Conservation (phyloP, 1,140 invertebrate genomes). For the Anagrus nilaparvatae region DNA sequence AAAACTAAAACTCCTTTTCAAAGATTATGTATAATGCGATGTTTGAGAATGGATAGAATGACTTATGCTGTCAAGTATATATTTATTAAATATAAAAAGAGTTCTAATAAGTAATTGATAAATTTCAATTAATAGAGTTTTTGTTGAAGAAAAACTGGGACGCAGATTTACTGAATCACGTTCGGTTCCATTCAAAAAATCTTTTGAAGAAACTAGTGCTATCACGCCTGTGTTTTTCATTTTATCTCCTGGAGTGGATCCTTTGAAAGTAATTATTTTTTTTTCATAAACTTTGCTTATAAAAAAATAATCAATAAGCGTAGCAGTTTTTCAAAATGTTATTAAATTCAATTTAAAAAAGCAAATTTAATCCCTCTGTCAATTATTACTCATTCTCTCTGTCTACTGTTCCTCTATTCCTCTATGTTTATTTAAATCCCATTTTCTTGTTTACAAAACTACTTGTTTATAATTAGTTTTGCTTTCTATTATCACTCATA, state of each 20-base stretch:
- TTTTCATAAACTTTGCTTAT: conserved; percentile 2
- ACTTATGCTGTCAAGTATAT: conserved; percentile 53
- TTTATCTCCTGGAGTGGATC: conserved; percentile 88
- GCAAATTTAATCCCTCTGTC: too few species aligned
- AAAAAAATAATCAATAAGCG: conserved; percentile 1
- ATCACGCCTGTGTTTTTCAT: conserved; percentile 90
- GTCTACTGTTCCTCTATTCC: too few species aligned
- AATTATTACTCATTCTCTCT: background rate
- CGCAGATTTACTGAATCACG: conserved; percentile 70
- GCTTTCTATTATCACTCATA: too few species aligned
- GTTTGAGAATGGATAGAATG: conserved; percentile 84
- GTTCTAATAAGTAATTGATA: background rate
- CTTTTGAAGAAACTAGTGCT: conserved; percentile 75
- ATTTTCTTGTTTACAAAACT: too few species aligned
- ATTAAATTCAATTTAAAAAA: background rate
- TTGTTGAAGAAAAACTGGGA: conserved; percentile 80
- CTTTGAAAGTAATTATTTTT: conserved; percentile 54
- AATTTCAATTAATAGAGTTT: conserved; percentile 42
- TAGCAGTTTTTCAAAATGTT: background rate
- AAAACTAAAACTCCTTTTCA: conserved; percentile 85
- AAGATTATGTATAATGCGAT: conserved; percentile 83
- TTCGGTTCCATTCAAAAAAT: conserved; percentile 70
- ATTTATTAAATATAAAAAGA: background rate
- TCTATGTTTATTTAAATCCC: too few species aligned
- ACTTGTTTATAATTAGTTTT: too few species aligned